Evolutionary conservation across 2,888 invertebrate species (phyloP).

Genomic region (Eupithecia pulchellata): DNA sequence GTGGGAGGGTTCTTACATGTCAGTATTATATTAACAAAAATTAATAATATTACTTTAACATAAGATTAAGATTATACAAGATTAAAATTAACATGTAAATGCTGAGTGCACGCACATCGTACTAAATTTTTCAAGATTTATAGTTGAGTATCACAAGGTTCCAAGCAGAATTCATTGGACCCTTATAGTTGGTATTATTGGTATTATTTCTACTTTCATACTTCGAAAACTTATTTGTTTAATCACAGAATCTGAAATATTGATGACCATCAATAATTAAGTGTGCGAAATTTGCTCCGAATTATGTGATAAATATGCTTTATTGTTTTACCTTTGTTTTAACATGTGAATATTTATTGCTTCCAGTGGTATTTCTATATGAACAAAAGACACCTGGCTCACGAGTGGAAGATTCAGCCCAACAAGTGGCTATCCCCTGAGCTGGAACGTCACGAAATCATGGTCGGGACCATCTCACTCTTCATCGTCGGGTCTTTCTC

Average conservation of each 20-base stretch:
- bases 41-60: too few relatives aligned
- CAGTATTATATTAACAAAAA: conserved; percentile 57
- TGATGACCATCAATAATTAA: neutral
- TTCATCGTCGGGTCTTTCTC: conserved; percentile 84
- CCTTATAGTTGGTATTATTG: too few relatives aligned
- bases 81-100: neutral
- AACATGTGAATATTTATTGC: neutral
- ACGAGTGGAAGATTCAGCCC: conserved; percentile 91
- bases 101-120: neutral
- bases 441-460: conserved; percentile 88
- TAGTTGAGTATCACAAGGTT: neutral
- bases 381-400: conserved; percentile 83
- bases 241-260: neutral
- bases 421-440: conserved; percentile 88
- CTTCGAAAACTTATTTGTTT: neutral
- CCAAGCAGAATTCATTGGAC: neutral
- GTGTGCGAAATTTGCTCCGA: neutral
- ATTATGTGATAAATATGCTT: neutral
- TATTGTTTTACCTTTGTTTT: neutral
- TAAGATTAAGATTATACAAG: too few relatives aligned
- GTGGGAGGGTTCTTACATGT: conserved; percentile 89
- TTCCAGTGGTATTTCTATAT: conserved; percentile 90
- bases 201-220: neutral
- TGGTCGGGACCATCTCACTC: conserved; percentile 86
- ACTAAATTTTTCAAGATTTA: neutral